A percentile compares a stretch with the other conserved stretches of the same genome.
Conservation (phyloP, 2,113 vertebrate species). For the Rhabdomys dilectus region DNA sequence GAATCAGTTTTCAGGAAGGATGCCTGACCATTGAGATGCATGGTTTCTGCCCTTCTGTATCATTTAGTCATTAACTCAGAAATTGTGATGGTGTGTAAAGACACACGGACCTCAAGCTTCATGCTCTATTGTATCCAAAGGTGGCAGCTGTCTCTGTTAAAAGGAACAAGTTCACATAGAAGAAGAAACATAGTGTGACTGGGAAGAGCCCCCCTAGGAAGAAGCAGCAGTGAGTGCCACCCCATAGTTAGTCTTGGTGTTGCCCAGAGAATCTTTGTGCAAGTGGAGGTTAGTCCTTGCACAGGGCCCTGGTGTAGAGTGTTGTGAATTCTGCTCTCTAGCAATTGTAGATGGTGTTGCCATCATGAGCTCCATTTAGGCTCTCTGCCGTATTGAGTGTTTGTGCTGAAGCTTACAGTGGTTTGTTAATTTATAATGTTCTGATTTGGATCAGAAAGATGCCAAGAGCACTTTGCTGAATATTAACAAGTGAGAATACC, state of each 20-base stretch:
- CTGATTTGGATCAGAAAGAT: background rate
- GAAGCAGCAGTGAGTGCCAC: background rate
- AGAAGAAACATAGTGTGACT: background rate
- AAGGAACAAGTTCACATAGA: background rate
- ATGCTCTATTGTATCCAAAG: background rate
- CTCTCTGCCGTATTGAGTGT: background rate
- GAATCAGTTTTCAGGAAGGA: background rate
- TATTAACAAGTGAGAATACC: background rate
- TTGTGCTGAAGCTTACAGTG: background rate
- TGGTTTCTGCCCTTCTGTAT: background rate
- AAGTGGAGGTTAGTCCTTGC: background rate
- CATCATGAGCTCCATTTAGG: background rate
- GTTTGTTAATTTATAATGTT: background rate
- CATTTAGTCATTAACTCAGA: background rate
- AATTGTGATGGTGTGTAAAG: background rate
- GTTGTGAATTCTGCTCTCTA: background rate
- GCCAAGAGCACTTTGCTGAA: background rate
- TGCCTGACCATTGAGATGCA: background rate
- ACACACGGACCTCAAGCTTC: background rate
- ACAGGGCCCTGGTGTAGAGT: background rate
- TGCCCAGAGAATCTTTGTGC: background rate
- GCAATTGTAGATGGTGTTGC: background rate
- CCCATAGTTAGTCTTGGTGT: accelerated
- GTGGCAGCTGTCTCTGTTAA: background rate
- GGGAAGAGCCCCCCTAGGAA: background rate